A percentile compares a stretch with the other conserved stretches of the same genome.
phyloP scores from a whole-genome alignment of 1,140 invertebrate genomes.

The Maniola jurtina region DNA sequence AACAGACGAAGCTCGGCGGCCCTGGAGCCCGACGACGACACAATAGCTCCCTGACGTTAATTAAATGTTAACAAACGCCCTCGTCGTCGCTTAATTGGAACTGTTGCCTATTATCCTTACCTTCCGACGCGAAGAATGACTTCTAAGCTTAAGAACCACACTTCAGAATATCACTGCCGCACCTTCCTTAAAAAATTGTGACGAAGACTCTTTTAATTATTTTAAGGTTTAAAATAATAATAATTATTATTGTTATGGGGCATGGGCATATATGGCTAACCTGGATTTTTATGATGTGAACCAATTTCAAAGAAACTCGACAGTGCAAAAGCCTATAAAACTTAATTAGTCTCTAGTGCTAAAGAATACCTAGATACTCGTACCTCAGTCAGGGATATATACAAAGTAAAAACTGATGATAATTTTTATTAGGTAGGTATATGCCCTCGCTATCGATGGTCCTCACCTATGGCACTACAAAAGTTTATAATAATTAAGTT shows the following conservation, averaged over 20 bases:
- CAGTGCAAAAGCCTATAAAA: too few species aligned
- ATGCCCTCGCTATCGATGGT: too few species aligned
- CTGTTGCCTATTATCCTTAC: constrained; percentile 77
- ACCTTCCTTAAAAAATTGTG: constrained; percentile 24
- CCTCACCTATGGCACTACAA: too few species aligned
- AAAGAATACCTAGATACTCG: too few species aligned
- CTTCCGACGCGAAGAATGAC: constrained; percentile 67
- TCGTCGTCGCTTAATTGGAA: constrained; percentile 77
- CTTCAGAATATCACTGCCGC: constrained; percentile 54
- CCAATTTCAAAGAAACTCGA: too few species aligned
- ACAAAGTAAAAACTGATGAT: too few species aligned
- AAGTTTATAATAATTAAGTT: too few species aligned
- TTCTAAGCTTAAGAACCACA: constrained; percentile 64
- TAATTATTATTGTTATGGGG: background rate
- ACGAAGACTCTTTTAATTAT: constrained; percentile 37
- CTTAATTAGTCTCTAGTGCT: too few species aligned
- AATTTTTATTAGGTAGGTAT: too few species aligned
- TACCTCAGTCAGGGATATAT: too few species aligned
- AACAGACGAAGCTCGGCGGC: constrained; percentile 55
- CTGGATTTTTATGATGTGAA: too few species aligned
- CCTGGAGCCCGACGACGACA: constrained; percentile 63
- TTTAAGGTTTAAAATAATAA: constrained; percentile 1
- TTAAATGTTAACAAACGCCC: constrained; percentile 79
- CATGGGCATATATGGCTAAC: too few species aligned
- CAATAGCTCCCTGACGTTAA: constrained; percentile 75